Conservation (phyloP, 1,140 invertebrate genomes). For the Cydia fagiglandana region DNA sequence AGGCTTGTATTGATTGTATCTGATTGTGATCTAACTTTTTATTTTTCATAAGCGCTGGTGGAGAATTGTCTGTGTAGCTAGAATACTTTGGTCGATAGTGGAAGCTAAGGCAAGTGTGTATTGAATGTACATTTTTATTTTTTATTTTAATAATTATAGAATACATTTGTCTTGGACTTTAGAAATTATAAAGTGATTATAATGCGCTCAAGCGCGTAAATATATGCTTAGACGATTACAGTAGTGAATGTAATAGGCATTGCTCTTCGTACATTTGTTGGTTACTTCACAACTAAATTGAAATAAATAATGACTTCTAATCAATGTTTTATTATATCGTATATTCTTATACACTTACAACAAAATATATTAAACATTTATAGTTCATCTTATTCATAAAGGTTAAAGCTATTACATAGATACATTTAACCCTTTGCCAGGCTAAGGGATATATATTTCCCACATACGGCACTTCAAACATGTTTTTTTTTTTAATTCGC, state of each 20-base stretch:
- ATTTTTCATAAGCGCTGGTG: slow-evolving; percentile 2
- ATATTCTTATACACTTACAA: slow-evolving; percentile 61
- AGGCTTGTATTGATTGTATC: slow-evolving; percentile 16
- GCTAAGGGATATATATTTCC: no score
- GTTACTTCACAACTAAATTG: slow-evolving; percentile 21
- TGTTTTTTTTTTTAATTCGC: no score
- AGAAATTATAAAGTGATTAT: slow-evolving; percentile 11
- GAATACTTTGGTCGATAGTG: neutral
- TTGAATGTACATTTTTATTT: slow-evolving; percentile 10
- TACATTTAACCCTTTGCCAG: no score
- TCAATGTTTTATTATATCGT: slow-evolving; percentile 38
- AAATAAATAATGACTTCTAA: slow-evolving; percentile 34
- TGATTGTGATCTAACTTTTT: slow-evolving; percentile 22
- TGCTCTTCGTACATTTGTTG: slow-evolving; percentile 13
- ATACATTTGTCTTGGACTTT: slow-evolving; percentile 11
- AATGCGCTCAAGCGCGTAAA: slow-evolving; percentile 15
- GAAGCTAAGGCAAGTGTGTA: slow-evolving; percentile 4
- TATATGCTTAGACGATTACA: slow-evolving; percentile 5
- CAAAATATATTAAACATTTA: slow-evolving; percentile 64
- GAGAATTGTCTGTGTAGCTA: neutral
- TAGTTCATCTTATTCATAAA: slow-evolving; percentile 56
- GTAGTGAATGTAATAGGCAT: neutral
- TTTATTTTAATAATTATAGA: slow-evolving; percentile 4
- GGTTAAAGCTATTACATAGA: slow-evolving; percentile 63
- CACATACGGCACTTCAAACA: no score